Percentiles rank a stretch among this genome's conserved stretches.
Evolutionary conservation across 2,888 invertebrate genomes (phyloP).

Genomic region (Cerastoderma edule): DNA sequence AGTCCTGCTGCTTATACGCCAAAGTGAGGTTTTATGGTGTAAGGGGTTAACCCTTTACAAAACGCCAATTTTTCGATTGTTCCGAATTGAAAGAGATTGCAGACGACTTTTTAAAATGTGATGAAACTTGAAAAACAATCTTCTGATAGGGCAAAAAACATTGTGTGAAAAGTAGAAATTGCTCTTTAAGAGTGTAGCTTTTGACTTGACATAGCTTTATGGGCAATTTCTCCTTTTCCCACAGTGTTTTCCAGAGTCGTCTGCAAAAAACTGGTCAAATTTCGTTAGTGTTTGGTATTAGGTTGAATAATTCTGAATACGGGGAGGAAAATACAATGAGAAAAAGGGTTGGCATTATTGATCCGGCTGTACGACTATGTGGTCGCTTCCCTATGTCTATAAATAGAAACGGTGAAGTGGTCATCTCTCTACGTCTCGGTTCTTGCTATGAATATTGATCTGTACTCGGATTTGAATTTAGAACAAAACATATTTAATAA

Average conservation of each 20-base stretch:
- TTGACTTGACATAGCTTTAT: too few species aligned
- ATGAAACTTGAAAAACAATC: too few species aligned
- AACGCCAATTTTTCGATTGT: neutral
- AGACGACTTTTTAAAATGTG: neutral
- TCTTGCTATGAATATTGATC: constrained; percentile 20
- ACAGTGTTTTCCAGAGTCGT: neutral
- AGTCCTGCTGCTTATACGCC: too few species aligned
- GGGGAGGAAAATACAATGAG: too few species aligned
- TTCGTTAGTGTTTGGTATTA: too few species aligned
- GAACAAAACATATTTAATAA: neutral
- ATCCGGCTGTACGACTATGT: constrained; percentile 36
- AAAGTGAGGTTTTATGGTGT: too few species aligned
- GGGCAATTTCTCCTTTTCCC: constrained; percentile 7
- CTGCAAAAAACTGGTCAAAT: too few species aligned
- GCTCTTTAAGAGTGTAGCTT: too few species aligned
- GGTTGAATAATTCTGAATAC: too few species aligned
- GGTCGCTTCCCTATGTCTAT: constrained; percentile 23
- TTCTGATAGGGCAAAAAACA: too few species aligned
- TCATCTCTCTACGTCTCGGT: too few species aligned
- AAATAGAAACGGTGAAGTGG: constrained; percentile 9
- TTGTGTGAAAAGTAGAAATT: neutral
- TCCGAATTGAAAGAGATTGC: too few species aligned
- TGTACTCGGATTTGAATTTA: constrained; percentile 13
- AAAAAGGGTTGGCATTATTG: constrained; percentile 43
- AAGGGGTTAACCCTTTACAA: constrained; percentile 1